Base-by-base conservation (phyloP, 2,113 vertebrate species). In the Dicaeum eximium region DNA sequence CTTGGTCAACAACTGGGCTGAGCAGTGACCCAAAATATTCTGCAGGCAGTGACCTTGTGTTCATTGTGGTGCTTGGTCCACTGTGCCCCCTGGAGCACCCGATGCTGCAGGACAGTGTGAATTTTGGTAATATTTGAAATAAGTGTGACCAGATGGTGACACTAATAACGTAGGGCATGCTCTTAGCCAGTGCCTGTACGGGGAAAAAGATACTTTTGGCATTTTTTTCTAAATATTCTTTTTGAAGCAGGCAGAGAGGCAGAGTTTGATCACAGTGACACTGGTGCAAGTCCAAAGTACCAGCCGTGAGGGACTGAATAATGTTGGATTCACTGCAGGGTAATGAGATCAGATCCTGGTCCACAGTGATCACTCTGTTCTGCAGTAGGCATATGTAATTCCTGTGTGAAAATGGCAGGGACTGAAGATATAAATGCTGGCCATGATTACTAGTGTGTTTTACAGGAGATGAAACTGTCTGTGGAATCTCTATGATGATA, bases 341-440 rank as follows among this genome's bases (percentile, higher is more conserved):
- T 48, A 58, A 86, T 90, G 93, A 95, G 93, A 80, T 94, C 93
- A 96, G 85, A 58, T 61, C 25, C 62, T 38, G 60, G 28, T 70
- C 35, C 0, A 2, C 88, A 64, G 82, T 20, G n/a, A 67, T 85
- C 48, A 8, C 44, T 70, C 28, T 54, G n/a, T 15, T 80, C 86
- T 90, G 67, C 88, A 78, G 71, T 25, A 45, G 62, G 54, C 0
- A 0, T 70, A 54, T 0, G 1, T 38, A 48, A 70, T 60, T 70
- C 51, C 56, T 24, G 5, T 24, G 44, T 58, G 38, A 51, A 83
- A 93, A 71, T 7, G 23, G n/a, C 48, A 66, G 54, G 27, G 11
- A 7, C 69, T 47, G 62, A 40, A 42, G 33, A 5, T 44, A 8
- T 7, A 56, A 73, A 54, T 21, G 21, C 67, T 31, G 33, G 10